A percentile compares a stretch with the other conserved stretches of the same genome.
These are phyloP conservation scores for Drosophila ironensis DNA, from an alignment of 1,140 invertebrate species.

Conservation along the genomic window DNA sequence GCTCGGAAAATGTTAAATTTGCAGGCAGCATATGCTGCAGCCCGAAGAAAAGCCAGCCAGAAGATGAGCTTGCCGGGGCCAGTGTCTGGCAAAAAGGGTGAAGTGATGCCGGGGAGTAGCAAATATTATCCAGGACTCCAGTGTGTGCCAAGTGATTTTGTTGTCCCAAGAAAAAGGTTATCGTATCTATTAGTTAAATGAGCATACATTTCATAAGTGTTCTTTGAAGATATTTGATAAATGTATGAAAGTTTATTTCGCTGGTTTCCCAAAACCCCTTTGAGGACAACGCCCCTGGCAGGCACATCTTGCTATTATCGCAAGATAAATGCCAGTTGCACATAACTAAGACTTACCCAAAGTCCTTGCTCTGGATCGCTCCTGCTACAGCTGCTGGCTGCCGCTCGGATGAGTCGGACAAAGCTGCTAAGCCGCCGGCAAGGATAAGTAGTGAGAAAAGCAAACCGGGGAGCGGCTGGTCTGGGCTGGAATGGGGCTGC, in stretches of 20 bases:
- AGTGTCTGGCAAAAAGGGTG: background rate
- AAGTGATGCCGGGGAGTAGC: background rate
- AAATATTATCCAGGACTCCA: background rate
- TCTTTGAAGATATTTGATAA: too few relatives aligned
- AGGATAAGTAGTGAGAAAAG: conserved; percentile 40
- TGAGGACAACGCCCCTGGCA: background rate
- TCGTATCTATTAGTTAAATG: background rate
- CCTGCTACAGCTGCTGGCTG: conserved; percentile 18
- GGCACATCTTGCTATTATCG: conserved; percentile 74
- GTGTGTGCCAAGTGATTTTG: background rate
- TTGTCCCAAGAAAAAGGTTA: background rate
- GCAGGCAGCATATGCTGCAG: conserved; percentile 45
- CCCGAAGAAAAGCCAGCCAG: background rate
- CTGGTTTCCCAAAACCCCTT: background rate
- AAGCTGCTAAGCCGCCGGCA: conserved; percentile 67
- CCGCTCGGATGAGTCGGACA: conserved; percentile 36
- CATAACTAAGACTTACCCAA: conserved; percentile 72
- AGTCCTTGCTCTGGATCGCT: conserved; percentile 4
- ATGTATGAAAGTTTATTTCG: too few relatives aligned
- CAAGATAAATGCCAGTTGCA: conserved; percentile 69
- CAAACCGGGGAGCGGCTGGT: background rate
- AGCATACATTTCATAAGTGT: too few relatives aligned
- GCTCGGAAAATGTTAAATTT: conserved; percentile 52
- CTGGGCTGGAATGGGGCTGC: background rate
- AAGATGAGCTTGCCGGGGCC: conserved; percentile 1